Base-by-base conservation (phyloP, 2,797 vertebrate species). In the Lophius americanus region DNA sequence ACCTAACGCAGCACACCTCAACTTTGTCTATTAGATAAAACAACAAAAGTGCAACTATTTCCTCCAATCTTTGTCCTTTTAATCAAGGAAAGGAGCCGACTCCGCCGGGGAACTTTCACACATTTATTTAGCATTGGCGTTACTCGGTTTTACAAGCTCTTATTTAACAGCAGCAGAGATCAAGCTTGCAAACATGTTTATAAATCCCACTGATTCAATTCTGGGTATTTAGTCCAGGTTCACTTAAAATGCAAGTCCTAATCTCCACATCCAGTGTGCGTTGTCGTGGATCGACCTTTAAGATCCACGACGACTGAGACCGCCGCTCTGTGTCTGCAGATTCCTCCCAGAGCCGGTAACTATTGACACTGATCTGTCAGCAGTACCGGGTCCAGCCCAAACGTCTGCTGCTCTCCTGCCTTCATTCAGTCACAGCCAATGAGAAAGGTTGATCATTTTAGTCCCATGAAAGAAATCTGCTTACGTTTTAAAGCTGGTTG, bases 191-290 rank as follows among this genome's bases (percentile, higher is more conserved):
- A 68, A 59, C 65, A 23, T 14, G 48, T 41, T 72, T 76, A 60
- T 88, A 75, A 85, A 85, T 86, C 73, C 83, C 58, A 2, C 62
- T 75, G 76, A 83, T 81, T 83, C 63, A 78, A 83, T 85, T 79
- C 81, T 6, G 52, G 76, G 75, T 67, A 60, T 7, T 60, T 53
- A 60, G 38, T 70, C 61, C 23, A 23, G 1, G 48, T 58, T 76
- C 68, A 62, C 59, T 69, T 72, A 52, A 73, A 60, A 77, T 71
- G 46, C 49, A 36, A 58, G 62, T 77, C 79, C 68, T 75, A 54
- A 82, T 49, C 72, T 44, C 37, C 36, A 67, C 72, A 75, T 80
- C 62, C 62, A 53, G 39, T 0, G 11, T 37, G 56, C 51, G 49
- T 67, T 60, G 66, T 81, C 33, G 13, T 8, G 58, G 4, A 53